These are phyloP conservation scores for Gambusia yucatana DNA, from an alignment of 2,797 vertebrate genomes.

Conservation along the genomic window DNA sequence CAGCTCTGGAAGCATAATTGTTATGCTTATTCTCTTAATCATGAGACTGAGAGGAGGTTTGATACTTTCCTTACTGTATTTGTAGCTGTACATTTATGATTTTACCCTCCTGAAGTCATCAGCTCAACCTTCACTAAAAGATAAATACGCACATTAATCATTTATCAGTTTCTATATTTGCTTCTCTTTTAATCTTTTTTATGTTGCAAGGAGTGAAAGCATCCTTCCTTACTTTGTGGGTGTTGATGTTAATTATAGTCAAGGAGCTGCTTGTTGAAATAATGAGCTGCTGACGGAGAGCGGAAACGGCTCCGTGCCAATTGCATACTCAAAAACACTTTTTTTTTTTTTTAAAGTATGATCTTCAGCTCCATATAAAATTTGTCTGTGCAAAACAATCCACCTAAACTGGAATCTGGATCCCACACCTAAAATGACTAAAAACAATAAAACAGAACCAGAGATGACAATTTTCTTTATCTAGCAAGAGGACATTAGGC, in stretches of 20 bases:
- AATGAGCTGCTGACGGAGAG: constrained; percentile 14
- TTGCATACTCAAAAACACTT: neutral
- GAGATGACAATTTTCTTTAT: constrained; percentile 18
- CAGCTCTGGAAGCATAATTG: constrained; percentile 57
- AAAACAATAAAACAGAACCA: neutral
- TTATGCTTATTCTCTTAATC: constrained; percentile 63
- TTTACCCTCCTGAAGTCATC: constrained; percentile 3
- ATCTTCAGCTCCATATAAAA: neutral
- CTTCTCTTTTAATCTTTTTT: constrained; percentile 25
- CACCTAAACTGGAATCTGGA: constrained; percentile 7
- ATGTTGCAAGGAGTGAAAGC: constrained; percentile 11
- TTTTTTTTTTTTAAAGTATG: neutral
- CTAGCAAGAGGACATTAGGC: constrained; percentile 24
- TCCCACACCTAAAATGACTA: neutral
- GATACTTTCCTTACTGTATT: constrained; percentile 31
- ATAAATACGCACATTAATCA: constrained; percentile 1
- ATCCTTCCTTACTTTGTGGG: neutral
- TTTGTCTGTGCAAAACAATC: neutral
- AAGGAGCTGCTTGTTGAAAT: constrained; percentile 29
- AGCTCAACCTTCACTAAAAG: constrained; percentile 6
- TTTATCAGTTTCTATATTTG: constrained; percentile 10
- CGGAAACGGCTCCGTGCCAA: neutral
- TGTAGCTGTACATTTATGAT: neutral
- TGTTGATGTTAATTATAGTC: constrained; percentile 27
- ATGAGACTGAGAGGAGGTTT: constrained; percentile 45